Conservation (phyloP, 2,113 vertebrate genomes). For the Cinclus mexicanus region DNA sequence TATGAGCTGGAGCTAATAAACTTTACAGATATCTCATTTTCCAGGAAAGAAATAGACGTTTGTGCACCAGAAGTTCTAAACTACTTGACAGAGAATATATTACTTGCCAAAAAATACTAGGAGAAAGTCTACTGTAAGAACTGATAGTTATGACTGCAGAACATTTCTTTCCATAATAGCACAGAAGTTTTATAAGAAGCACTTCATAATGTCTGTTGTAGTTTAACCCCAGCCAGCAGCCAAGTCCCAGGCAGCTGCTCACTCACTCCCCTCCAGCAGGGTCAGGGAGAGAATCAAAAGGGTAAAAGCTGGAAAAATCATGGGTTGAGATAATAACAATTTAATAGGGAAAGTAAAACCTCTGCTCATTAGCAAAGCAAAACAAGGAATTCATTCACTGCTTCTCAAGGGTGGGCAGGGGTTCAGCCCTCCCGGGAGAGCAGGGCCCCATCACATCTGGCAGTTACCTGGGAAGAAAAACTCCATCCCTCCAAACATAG, state of each 20-base stretch:
- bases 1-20: not conserved
- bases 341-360: not conserved
- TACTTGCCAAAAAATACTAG: not conserved
- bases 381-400: not conserved
- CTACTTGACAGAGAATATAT: not conserved
- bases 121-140: not conserved
- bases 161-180: not conserved
- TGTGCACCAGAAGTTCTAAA: not conserved
- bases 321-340: not conserved
- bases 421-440: not conserved
- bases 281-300: not conserved
- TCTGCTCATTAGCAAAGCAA: not conserved
- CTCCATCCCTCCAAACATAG: not conserved
- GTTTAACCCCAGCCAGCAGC: not conserved
- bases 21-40: not conserved
- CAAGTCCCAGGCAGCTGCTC: not conserved
- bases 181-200: not conserved
- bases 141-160: not conserved
- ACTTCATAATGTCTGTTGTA: not conserved
- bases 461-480: not conserved
- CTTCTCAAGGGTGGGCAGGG: not conserved
- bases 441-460: too few relatives aligned
- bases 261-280: not conserved
- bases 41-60: not conserved
- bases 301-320: not conserved